Evolutionary conservation across 1,140 invertebrate genomes (phyloP).

Genomic region (Chironomus striatipennis): DNA sequence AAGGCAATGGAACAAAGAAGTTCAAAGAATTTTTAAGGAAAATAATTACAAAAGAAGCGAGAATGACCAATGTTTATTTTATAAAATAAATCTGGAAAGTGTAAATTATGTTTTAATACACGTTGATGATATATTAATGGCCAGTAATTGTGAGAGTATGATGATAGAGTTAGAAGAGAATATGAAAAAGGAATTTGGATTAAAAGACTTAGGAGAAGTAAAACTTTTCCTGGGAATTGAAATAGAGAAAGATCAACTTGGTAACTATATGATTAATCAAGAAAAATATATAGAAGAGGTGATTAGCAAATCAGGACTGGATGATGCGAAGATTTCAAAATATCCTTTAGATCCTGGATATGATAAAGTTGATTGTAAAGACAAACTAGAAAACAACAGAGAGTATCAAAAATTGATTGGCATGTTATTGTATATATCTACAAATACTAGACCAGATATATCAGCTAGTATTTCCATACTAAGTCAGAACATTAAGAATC

Average conservation of each 20-base stretch:
- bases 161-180: background rate
- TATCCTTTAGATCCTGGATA: background rate
- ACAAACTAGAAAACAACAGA: background rate
- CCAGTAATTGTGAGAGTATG: background rate
- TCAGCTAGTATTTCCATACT: constrained; percentile 34
- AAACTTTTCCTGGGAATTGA: constrained; percentile 32
- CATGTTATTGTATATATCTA: constrained; percentile 36
- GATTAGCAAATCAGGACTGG: background rate
- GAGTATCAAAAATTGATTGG: constrained; percentile 34
- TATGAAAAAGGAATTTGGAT: constrained; percentile 28
- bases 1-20: too few relatives aligned
- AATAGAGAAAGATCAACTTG: constrained; percentile 27
- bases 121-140: background rate
- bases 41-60: constrained; percentile 26
- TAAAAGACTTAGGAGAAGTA: constrained; percentile 31
- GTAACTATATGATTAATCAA: background rate
- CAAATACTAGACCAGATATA: constrained; percentile 38
- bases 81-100: background rate
- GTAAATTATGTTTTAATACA: background rate
- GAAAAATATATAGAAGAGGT: background rate
- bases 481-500: constrained; percentile 33
- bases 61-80: constrained; percentile 29
- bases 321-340: background rate
- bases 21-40: constrained; percentile 27
- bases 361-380: background rate